Evolutionary conservation across 2,113 vertebrate genomes (phyloP).

Genomic region (Cryptotis parvus): DNA sequence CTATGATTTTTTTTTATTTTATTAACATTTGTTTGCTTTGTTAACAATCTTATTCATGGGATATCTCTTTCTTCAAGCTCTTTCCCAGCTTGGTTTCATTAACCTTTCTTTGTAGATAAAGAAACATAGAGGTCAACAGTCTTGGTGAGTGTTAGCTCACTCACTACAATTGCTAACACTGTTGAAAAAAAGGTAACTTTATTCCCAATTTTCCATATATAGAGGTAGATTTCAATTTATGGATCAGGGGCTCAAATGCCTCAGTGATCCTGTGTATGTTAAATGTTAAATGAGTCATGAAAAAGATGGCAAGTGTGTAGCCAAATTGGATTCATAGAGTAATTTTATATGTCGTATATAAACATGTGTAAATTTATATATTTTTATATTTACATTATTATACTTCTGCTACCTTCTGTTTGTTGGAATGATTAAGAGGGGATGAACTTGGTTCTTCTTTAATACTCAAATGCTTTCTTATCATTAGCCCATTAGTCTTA

Average conservation of each 20-base stretch:
- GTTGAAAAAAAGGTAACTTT: slow-evolving; percentile 36
- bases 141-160: slow-evolving; percentile 57
- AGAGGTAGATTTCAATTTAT: slow-evolving; percentile 53
- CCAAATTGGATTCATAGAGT: background rate
- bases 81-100: slow-evolving; percentile 53
- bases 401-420: background rate
- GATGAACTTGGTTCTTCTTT: background rate
- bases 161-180: slow-evolving; percentile 53
- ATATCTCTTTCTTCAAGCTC: slow-evolving; percentile 16
- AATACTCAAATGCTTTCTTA: background rate
- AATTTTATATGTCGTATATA: background rate
- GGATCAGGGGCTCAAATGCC: background rate
- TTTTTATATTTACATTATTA: background rate
- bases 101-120: slow-evolving; percentile 74
- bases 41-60: slow-evolving; percentile 32
- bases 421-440: background rate
- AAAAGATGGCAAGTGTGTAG: background rate
- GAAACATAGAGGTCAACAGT: slow-evolving; percentile 58
- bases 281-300: slow-evolving; percentile 9
- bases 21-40: slow-evolving; percentile 1
- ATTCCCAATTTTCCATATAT: slow-evolving; percentile 47
- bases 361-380: background rate
- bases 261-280: background rate
- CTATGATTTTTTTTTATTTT: background rate
- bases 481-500: background rate